A percentile compares a stretch with the other conserved stretches of the same genome.
Conservation (phyloP, 2,888 invertebrate species). For the Bedellia somnulentella region DNA sequence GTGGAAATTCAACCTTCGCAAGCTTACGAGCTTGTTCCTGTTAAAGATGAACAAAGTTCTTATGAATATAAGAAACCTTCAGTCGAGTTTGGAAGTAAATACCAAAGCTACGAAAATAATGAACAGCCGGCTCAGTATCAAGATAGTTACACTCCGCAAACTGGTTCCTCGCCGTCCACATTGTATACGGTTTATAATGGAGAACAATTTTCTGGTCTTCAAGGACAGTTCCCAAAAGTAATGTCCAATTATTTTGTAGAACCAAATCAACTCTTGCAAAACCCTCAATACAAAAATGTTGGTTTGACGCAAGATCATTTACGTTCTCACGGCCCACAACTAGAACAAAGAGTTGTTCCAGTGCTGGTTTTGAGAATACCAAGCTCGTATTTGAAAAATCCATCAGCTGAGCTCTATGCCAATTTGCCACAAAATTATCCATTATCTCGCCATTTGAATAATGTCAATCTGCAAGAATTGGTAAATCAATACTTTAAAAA, state of each 20-base stretch:
- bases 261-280: conserved; percentile 37
- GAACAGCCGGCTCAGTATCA: conserved; percentile 20
- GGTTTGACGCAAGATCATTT: conserved; percentile 51
- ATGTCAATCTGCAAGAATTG: conserved; percentile 56
- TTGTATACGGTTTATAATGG: conserved; percentile 52
- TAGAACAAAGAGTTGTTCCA: conserved; percentile 51
- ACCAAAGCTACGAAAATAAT: conserved; percentile 21
- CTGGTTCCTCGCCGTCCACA: conserved; percentile 27
- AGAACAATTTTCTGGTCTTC: conserved; percentile 39
- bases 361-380: conserved; percentile 61
- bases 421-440: conserved; percentile 59
- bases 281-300: conserved; percentile 50
- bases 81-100: conserved; percentile 24
- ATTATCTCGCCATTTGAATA: conserved; percentile 52
- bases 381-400: conserved; percentile 56
- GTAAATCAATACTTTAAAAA: conserved; percentile 56
- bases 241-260: conserved; percentile 51
- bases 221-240: conserved; percentile 44
- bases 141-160: conserved; percentile 4
- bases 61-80: conserved; percentile 34
- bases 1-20: conserved; percentile 64
- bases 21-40: conserved; percentile 48
- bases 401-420: conserved; percentile 54
- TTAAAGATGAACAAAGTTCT: conserved; percentile 23
- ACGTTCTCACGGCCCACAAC: conserved; percentile 28